These are phyloP conservation scores for Brachionus koreanus DNA, from an alignment of 1,140 invertebrate species.

Conservation along the genomic window DNA sequence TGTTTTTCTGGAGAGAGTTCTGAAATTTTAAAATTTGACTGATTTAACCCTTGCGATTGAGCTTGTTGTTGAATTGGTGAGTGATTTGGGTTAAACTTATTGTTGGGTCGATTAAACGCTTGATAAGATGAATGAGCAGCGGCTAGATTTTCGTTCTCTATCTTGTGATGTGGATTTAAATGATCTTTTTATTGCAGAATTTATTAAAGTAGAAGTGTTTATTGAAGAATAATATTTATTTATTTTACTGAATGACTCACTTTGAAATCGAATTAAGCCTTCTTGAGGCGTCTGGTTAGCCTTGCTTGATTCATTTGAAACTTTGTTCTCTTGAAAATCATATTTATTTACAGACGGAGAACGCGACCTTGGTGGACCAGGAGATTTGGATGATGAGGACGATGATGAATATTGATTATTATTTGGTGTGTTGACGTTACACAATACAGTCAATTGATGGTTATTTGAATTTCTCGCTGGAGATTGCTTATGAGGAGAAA, in stretches of 20 bases:
- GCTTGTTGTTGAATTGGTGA: not conserved
- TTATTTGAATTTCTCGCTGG: not conserved
- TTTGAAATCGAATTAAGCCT: constrained; percentile 9
- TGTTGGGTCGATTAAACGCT: not conserved
- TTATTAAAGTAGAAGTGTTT: constrained; percentile 10
- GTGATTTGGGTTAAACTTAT: not conserved
- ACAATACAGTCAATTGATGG: constrained; percentile 1
- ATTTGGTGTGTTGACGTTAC: not conserved
- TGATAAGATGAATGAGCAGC: not conserved
- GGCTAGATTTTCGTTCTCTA: not conserved
- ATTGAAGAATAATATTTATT: constrained; percentile 28
- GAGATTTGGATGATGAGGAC: constrained; percentile 29
- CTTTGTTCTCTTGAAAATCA: not conserved
- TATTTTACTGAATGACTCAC: constrained; percentile 41
- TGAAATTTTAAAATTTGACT: not conserved
- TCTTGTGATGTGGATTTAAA: constrained; percentile 20
- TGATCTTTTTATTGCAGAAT: constrained; percentile 42
- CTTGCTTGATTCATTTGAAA: not conserved
- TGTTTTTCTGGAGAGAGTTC: constrained; percentile 25
- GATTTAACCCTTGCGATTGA: not conserved
- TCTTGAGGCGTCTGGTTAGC: not conserved
- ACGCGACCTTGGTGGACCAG: not conserved
- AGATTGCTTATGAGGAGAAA: constrained; percentile 10
- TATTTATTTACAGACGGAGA: constrained; percentile 2
- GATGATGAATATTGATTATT: constrained; percentile 33